Base-by-base conservation (phyloP, 2,113 vertebrate species). In the Chroicocephalus ridibundus region DNA sequence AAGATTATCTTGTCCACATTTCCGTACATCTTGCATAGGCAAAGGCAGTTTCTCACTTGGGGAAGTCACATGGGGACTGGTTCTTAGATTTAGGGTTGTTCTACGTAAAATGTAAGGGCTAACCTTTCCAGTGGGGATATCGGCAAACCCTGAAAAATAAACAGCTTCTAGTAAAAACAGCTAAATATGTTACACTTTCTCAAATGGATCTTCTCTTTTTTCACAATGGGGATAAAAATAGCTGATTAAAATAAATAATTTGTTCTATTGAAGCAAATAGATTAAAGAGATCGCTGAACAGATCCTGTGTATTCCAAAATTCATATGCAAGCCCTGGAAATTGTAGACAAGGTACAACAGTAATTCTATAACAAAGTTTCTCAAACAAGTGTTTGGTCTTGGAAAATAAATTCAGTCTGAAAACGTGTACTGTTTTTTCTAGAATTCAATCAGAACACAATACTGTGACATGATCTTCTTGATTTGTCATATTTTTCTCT, bases 61-160 rank as follows among this genome's bases (percentile, higher is more conserved):
- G 18, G 96, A 97, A 34, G 97, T 86, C 64, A 98, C 93, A 15
- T 76, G 98, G 52, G 98, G 98, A 85, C 98, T 98, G 79, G 96
- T 98, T 92, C 98, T 94, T 34, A 90, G 98, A 26, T 92, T 98
- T 78, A 97, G 95, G 2, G 98, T 98, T 52, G 98, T 98, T 96
- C 98, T 98, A 12, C 96, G 95, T 29, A 99, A 85, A 94, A 99
- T 95, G 24, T 97, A 99, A 0, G 99, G 98, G 87, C 98, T 99
- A 46, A 90, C 92, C 80, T 98, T 99, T 66, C 97, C 98, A 6
- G 97, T 44, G 7, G 98, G 98, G 84, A 98, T 98, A 86, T 99
- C 98, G 46, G 98, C 98, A 98, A 99, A 99, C 29, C 98, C 99
- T 99, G 72, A 32, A 69, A 96, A 40, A 94, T 52, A 85, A 84